Conservation (phyloP, 1,140 invertebrate genomes). For the Drosophila equinoxialis region DNA sequence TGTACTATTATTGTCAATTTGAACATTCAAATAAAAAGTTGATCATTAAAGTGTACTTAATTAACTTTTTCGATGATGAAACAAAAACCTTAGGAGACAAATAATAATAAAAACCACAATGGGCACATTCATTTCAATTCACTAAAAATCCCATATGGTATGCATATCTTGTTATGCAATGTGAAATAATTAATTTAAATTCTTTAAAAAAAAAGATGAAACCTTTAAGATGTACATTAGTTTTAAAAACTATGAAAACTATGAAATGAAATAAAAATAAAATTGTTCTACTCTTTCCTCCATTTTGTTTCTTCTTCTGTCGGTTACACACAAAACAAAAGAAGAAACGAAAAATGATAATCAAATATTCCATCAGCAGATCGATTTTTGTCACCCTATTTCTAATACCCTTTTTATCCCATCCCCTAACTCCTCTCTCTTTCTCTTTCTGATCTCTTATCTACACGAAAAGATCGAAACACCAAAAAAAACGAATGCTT, state of each 20-base stretch:
- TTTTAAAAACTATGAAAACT: neutral
- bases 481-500: conserved; percentile 49
- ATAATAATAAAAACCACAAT: conserved; percentile 13
- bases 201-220: neutral
- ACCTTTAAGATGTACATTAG: neutral
- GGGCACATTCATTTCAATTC: neutral
- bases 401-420: conserved; percentile 39
- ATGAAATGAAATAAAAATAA: too few relatives aligned
- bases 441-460: conserved; percentile 23
- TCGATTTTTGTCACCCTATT: conserved; percentile 55
- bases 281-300: neutral
- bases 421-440: neutral
- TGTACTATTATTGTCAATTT: conserved; percentile 31
- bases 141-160: neutral
- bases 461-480: conserved; percentile 36
- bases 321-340: neutral
- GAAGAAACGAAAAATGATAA: conserved; percentile 6
- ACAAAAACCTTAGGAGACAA: conserved; percentile 1
- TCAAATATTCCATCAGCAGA: conserved; percentile 52
- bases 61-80: conserved; percentile 27
- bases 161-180: neutral
- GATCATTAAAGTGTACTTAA: conserved; percentile 39
- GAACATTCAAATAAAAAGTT: conserved; percentile 32
- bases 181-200: too few relatives aligned
- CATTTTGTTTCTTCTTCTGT: neutral